Evolutionary conservation across 2,888 invertebrate species (phyloP).

Genomic region (Formica aserva): DNA sequence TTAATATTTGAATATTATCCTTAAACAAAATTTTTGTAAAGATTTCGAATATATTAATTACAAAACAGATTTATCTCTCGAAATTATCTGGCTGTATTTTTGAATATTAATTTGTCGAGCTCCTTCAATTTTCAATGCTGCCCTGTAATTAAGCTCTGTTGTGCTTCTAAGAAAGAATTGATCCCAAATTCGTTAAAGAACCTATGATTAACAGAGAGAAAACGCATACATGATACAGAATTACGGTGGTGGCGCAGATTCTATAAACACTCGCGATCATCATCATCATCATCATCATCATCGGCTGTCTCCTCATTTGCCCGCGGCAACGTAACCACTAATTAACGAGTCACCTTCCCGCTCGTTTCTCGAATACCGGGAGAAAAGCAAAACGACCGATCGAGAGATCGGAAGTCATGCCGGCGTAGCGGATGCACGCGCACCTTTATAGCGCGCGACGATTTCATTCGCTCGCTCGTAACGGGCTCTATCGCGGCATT

Average conservation of each 20-base stretch:
- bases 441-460: slow-evolving; percentile 56
- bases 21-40: background rate
- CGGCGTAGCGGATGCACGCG: slow-evolving; percentile 17
- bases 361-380: slow-evolving; percentile 31
- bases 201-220: background rate
- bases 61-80: background rate
- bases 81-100: background rate
- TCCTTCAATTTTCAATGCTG: background rate
- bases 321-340: slow-evolving; percentile 23
- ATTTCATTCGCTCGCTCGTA: slow-evolving; percentile 63
- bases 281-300: slow-evolving; percentile 5
- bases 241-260: background rate
- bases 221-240: background rate
- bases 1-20: background rate
- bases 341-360: slow-evolving; percentile 24
- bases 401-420: slow-evolving; percentile 18
- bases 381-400: slow-evolving; percentile 29
- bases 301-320: slow-evolving; percentile 1
- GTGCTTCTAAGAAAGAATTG: slow-evolving; percentile 8
- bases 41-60: slow-evolving; percentile 1
- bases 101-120: background rate
- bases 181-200: background rate
- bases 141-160: slow-evolving; percentile 18
- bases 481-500: slow-evolving; percentile 69
- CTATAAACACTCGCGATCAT: slow-evolving; percentile 28